Evolutionary conservation across 2,888 invertebrate genomes (phyloP).

Genomic region (Rhodophaea formosa): DNA sequence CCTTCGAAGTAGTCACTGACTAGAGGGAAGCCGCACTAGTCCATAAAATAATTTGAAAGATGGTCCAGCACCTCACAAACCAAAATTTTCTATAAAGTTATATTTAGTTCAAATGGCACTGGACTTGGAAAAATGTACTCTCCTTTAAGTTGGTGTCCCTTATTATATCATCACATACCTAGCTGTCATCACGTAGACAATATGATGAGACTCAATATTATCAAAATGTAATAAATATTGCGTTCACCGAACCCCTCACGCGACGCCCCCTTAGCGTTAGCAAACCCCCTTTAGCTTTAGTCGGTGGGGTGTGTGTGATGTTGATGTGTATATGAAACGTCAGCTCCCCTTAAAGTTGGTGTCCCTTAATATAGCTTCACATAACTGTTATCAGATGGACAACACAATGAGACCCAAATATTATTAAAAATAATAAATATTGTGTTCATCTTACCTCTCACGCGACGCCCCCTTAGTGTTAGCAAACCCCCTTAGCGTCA

Average conservation of each 20-base stretch:
- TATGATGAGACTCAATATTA: neutral
- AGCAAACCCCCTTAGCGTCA: constrained; percentile 6
- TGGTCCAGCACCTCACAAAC: too few relatives aligned
- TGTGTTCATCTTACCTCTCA: neutral
- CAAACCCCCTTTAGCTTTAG: constrained; percentile 16
- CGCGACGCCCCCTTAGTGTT: neutral
- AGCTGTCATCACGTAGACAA: too few relatives aligned
- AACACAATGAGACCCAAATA: neutral
- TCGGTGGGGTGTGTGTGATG: constrained; percentile 24
- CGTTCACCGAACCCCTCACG: neutral
- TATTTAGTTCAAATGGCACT: too few relatives aligned
- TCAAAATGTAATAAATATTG: neutral
- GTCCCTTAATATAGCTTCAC: too few relatives aligned
- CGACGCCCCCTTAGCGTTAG: neutral
- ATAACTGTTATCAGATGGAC: too few relatives aligned
- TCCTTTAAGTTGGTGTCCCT: too few relatives aligned
- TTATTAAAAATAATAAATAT: neutral
- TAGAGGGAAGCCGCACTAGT: too few relatives aligned
- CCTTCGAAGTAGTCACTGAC: too few relatives aligned
- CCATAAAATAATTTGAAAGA: too few relatives aligned
- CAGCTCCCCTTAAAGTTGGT: constrained; percentile 41
- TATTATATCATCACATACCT: too few relatives aligned
- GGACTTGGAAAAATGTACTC: too few relatives aligned
- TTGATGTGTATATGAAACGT: constrained; percentile 23
- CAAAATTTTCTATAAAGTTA: too few relatives aligned